Base-by-base conservation (phyloP, 2,888 invertebrate species). In the Asteroscopus sphinx region DNA sequence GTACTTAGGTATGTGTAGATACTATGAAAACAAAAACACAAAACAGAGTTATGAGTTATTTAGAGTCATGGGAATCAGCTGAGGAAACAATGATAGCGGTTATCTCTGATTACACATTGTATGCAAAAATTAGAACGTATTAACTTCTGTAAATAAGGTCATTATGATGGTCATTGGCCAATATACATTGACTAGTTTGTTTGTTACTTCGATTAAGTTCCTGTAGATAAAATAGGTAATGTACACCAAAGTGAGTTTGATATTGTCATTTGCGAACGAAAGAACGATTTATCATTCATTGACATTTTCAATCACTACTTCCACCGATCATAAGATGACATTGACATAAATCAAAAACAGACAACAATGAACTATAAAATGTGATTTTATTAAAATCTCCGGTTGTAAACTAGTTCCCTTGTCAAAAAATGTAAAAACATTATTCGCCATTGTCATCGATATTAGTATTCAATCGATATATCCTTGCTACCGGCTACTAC, bases 401-500 rank as follows among this genome's bases (percentile, higher is more conserved):
- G 78, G 76, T 76, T 74, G 63, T 81, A 80, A 83, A 81, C 61
- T 53, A 53, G 63, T 79, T 79, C 74, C 79, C 74, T 37, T 73
- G 76, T 73, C 85, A 77, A 71, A 88, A 87, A 87, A 75, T 78
- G 60, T 74, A 40, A 55, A 73, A 79, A 74, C 68, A 75, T 70
- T 58, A 55, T 65, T 59, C 45, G 52, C 84, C 73, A 86, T 88
- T 88, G 87, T 87, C 62, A 68, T 71, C 55, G 75, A 76, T 75
- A 80, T 88, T 87, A 86, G 84, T 87, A 88, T 88, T 85, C 87
- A 74, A 78, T 77, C 77, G 75, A 79, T 80, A 80, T 72, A 54
- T 65, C 67, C 61, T 59, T 40, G 42, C 63, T 57, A 76, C 72
- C 77, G 74, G 72, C 65, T 79, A 69, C 65, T 79, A 69, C 67